Percentiles rank a stretch among this genome's conserved stretches.
phyloP scores from a whole-genome alignment of 37 sponge, comb jelly and placozoan species.

The Amphimedon queenslandica region DNA sequence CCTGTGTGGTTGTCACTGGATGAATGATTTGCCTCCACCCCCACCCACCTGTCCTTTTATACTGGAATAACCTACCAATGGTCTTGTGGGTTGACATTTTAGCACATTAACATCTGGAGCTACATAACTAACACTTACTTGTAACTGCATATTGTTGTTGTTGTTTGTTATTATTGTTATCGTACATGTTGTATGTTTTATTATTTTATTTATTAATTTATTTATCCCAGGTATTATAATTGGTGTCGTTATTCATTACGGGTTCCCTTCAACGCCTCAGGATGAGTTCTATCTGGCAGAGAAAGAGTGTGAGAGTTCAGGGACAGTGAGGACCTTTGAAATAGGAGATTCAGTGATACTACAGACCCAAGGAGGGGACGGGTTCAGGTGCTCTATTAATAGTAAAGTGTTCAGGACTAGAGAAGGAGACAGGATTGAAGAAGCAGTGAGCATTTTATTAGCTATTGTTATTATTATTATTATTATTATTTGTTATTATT shows the following conservation, averaged over 20 bases:
- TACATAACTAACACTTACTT: too few relatives aligned
- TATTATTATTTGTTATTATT: not conserved
- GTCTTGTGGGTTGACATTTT: too few relatives aligned
- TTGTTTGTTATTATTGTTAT: too few relatives aligned
- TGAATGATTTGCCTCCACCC: too few relatives aligned
- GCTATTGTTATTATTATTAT: too few relatives aligned
- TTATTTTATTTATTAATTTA: not conserved
- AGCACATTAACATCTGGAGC: too few relatives aligned
- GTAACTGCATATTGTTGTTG: too few relatives aligned
- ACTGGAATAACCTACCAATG: too few relatives aligned
- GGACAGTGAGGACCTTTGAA: not conserved
- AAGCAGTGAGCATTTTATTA: conserved; percentile 23
- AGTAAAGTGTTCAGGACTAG: conserved; percentile 35
- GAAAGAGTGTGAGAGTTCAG: not conserved
- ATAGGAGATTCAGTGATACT: conserved; percentile 20
- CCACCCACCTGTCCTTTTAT: too few relatives aligned
- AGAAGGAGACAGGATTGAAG: conserved; percentile 31
- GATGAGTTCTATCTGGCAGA: conserved; percentile 4
- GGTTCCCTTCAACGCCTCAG: not conserved
- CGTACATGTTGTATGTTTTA: not conserved
- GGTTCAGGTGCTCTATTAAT: conserved; percentile 16
- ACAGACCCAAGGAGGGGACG: conserved; percentile 2
- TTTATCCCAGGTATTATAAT: conserved; percentile 17
- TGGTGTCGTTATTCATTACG: conserved; percentile 5
- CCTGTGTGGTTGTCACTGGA: too few relatives aligned